phyloP scores from a whole-genome alignment of 2,113 vertebrate genomes.

The Cryptotis parvus region DNA sequence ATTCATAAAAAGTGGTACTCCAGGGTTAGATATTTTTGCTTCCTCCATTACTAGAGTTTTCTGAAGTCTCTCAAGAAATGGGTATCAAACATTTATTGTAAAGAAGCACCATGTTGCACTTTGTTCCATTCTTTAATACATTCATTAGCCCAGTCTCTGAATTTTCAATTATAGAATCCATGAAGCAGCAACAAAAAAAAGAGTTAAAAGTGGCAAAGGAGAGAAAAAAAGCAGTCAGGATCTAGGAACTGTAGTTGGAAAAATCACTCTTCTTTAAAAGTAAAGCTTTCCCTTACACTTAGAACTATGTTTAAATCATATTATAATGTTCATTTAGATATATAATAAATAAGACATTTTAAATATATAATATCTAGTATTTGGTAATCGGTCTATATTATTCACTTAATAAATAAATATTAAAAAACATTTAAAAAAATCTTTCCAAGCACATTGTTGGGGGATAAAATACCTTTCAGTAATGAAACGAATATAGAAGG shows the following conservation, averaged over 20 bases:
- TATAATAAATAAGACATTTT: background rate
- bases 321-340: too few species aligned
- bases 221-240: background rate
- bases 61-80: conserved; percentile 74
- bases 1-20: conserved; percentile 84
- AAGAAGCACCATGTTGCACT: conserved; percentile 60
- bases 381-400: background rate
- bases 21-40: conserved; percentile 82
- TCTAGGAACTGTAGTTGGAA: conserved; percentile 49
- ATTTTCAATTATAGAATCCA: conserved; percentile 64
- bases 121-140: conserved; percentile 55
- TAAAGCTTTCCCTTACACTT: too few species aligned
- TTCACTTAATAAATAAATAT: background rate
- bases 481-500: background rate
- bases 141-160: conserved; percentile 70
- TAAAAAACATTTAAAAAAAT: conserved; percentile 35
- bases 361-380: background rate
- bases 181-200: conserved; percentile 1
- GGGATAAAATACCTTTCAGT: background rate
- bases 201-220: background rate
- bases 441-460: background rate
- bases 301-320: too few species aligned
- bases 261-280: background rate
- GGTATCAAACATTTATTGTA: conserved; percentile 82
- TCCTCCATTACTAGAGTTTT: conserved; percentile 86